These are phyloP conservation scores for Tetrapedia diversipes DNA, from an alignment of 2,888 invertebrate species.

Conservation along the genomic window DNA sequence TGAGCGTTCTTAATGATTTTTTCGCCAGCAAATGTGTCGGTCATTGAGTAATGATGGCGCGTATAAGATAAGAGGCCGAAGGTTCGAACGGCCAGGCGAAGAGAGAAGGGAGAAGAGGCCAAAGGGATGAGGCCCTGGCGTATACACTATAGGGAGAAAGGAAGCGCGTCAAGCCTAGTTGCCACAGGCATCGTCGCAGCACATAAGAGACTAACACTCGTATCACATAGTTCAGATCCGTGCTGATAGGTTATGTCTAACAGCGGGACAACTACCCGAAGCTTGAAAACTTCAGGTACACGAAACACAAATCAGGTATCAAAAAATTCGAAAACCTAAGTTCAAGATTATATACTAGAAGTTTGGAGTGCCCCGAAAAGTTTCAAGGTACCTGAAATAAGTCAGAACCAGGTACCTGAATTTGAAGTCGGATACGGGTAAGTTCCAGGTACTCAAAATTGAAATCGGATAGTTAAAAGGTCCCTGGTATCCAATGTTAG, in stretches of 20 bases:
- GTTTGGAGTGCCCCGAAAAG: too few relatives aligned
- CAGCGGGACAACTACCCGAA: constrained; percentile 31
- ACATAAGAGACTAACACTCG: constrained; percentile 38
- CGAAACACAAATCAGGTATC: too few relatives aligned
- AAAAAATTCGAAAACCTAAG: too few relatives aligned
- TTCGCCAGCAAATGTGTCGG: constrained; percentile 68
- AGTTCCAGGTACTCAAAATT: too few relatives aligned
- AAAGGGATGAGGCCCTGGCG: neutral
- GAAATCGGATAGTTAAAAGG: too few relatives aligned
- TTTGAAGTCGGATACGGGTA: too few relatives aligned
- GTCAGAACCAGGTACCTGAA: too few relatives aligned
- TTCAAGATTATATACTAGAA: too few relatives aligned
- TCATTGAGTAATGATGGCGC: constrained; percentile 77
- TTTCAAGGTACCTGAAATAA: too few relatives aligned
- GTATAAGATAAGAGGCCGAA: constrained; percentile 70
- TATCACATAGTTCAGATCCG: constrained; percentile 36
- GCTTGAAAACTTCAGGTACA: too few relatives aligned
- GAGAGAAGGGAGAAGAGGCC: constrained; percentile 17
- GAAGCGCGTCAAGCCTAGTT: constrained; percentile 60
- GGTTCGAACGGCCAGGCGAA: constrained; percentile 25
- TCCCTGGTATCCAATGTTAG: too few relatives aligned
- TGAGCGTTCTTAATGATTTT: constrained; percentile 77
- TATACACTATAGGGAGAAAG: constrained; percentile 20
- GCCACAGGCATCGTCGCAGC: constrained; percentile 60
- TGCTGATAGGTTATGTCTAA: constrained; percentile 53